phyloP scores from a whole-genome alignment of 2,113 vertebrate genomes.

The Hippoglossus stenolepis region DNA sequence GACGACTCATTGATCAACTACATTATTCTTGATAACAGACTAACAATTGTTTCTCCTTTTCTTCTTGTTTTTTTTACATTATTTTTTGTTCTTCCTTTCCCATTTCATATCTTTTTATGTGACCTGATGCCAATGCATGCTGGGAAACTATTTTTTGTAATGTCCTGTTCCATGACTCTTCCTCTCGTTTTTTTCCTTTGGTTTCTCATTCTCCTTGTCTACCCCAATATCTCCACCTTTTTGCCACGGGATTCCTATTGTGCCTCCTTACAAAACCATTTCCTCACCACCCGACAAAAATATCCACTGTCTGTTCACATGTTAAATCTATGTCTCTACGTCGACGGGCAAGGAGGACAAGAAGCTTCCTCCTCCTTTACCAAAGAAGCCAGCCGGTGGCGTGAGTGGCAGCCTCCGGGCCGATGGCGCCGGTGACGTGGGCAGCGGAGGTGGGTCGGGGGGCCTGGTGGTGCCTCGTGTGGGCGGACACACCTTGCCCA shows the following conservation, averaged over 20 bases:
- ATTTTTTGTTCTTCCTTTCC: conserved; percentile 32
- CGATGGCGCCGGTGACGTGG: conserved; percentile 72
- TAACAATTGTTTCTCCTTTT: conserved; percentile 69
- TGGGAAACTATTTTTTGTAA: conserved; percentile 32
- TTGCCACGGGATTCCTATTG: conserved; percentile 38
- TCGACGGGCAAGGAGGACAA: conserved; percentile 80
- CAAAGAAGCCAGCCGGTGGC: conserved; percentile 85
- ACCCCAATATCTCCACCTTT: conserved; percentile 18
- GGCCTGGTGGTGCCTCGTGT: conserved; percentile 79
- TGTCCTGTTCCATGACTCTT: conserved; percentile 7
- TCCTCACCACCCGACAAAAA: conserved; percentile 6
- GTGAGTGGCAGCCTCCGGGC: conserved; percentile 81
- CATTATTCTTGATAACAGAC: conserved; percentile 53
- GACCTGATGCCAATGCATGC: conserved; percentile 46
- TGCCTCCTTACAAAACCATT: conserved; percentile 32
- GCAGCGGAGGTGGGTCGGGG: conserved; percentile 50
- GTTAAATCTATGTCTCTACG: conserved; percentile 30
- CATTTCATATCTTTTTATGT: conserved; percentile 52
- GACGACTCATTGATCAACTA: conserved; percentile 38
- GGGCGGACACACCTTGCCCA: conserved; percentile 75
- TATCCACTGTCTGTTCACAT: conserved; percentile 48
- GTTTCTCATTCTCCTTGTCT: conserved; percentile 18
- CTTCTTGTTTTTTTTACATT: conserved; percentile 51
- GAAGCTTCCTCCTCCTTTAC: conserved; percentile 86
- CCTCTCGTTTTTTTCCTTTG: conserved; percentile 7